These are phyloP conservation scores for Ricordea florida DNA, from an alignment of 92 coral and sea anemone species.

Conservation along the genomic window DNA sequence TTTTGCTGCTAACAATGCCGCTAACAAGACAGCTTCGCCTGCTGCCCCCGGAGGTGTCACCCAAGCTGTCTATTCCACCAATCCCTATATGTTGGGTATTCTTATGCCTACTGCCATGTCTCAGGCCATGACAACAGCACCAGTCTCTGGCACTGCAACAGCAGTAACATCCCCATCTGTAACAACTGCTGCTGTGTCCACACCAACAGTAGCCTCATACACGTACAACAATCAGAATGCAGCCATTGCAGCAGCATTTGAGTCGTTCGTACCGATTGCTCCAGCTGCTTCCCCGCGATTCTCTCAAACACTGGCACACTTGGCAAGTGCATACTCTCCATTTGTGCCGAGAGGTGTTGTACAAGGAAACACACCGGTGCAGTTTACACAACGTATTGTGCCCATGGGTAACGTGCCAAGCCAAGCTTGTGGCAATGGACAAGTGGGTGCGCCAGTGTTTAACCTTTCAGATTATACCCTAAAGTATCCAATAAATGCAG, in stretches of 20 bases:
- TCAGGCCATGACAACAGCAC: conserved; percentile 46
- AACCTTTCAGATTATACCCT: conserved; percentile 48
- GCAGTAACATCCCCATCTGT: conserved; percentile 64
- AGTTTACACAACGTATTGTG: conserved; percentile 85
- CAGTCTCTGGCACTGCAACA: conserved; percentile 35
- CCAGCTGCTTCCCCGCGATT: conserved; percentile 96
- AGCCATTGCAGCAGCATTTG: conserved; percentile 98
- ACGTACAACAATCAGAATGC: conserved; percentile 58
- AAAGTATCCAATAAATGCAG: conserved; percentile 62
- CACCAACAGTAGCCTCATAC: conserved; percentile 38
- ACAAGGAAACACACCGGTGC: conserved; percentile 60
- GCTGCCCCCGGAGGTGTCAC: conserved; percentile 48
- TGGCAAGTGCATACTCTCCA: conserved; percentile 93
- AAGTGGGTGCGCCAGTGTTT: conserved; percentile 21
- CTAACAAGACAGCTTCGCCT: conserved; percentile 50
- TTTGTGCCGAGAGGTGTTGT: conserved; percentile 73
- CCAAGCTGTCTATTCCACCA: conserved; percentile 39
- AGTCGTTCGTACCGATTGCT: conserved; percentile 95
- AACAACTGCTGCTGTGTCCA: conserved; percentile 51
- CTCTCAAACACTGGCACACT: conserved; percentile 91
- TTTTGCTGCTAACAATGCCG: conserved; percentile 64
- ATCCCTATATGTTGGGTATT: conserved; percentile 88
- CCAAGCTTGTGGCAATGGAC: conserved; percentile 55
- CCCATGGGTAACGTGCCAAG: conserved; percentile 69
- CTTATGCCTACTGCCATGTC: conserved; percentile 80